Evolutionary conservation across 2,888 invertebrate species (phyloP).

Genomic region (Drosophila barbarae): DNA sequence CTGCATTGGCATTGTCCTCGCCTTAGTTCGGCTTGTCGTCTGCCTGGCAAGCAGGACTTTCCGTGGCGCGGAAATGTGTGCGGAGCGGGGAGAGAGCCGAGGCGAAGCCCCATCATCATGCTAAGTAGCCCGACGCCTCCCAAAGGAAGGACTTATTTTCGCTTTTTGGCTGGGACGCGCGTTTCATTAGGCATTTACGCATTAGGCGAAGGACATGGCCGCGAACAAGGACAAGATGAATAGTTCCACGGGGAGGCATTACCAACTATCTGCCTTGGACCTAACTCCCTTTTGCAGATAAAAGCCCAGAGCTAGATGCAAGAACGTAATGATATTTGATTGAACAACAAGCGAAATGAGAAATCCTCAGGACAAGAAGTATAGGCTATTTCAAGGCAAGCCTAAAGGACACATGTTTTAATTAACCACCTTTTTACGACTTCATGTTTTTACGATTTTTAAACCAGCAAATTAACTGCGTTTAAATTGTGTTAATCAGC

Average conservation of each 20-base stretch:
- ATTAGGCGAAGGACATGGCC: conserved; percentile 20
- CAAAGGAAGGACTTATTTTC: conserved; percentile 37
- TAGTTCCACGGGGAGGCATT: conserved; percentile 23
- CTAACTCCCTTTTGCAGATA: conserved; percentile 5
- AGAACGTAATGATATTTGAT: conserved; percentile 6
- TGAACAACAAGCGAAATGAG: background rate
- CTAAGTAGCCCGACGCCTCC: conserved; percentile 16
- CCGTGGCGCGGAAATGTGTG: conserved; percentile 58
- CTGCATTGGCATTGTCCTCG: conserved; percentile 38
- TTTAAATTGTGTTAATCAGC: conserved; percentile 6
- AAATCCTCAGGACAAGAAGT: background rate
- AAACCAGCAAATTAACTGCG: background rate
- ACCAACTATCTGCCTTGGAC: conserved; percentile 1
- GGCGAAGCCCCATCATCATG: conserved; percentile 18
- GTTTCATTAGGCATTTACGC: conserved; percentile 67
- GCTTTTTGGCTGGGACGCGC: conserved; percentile 59
- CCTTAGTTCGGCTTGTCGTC: conserved; percentile 59
- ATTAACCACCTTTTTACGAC: background rate
- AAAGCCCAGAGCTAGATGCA: background rate
- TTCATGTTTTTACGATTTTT: background rate
- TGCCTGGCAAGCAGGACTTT: conserved; percentile 21
- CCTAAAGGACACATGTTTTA: background rate
- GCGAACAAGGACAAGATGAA: conserved; percentile 14
- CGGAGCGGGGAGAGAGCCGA: conserved; percentile 12
- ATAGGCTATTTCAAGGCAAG: background rate